Percentiles rank a stretch among this genome's conserved stretches.
phyloP scores from a whole-genome alignment of 2,888 invertebrate genomes.

The Tuberolachnus salignus region DNA sequence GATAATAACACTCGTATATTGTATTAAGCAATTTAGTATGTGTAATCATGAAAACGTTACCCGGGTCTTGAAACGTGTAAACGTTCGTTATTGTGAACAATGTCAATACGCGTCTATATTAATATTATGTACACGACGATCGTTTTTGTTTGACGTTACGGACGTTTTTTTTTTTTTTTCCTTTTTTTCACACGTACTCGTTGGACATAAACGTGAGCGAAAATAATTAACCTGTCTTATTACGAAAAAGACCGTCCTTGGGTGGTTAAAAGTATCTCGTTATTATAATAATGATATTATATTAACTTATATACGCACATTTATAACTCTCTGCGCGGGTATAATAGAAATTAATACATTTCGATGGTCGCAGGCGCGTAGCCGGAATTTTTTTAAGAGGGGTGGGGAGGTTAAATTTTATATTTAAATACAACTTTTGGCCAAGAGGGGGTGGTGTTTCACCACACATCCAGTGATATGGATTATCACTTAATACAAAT shows the following conservation, averaged over 20 bases:
- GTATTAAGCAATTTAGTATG: neutral
- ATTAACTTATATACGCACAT: neutral
- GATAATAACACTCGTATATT: no score
- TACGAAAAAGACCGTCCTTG: slow-evolving; percentile 22
- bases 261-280: slow-evolving; percentile 7
- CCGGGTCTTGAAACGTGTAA: no score
- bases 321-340: neutral
- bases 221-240: neutral
- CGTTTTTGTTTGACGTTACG: neutral
- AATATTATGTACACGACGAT: neutral
- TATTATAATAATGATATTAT: no score
- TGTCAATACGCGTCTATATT: neutral
- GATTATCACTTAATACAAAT: no score
- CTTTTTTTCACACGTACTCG: neutral
- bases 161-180: no score
- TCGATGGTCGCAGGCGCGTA: no score
- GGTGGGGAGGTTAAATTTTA: no score
- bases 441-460: no score
- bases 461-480: no score
- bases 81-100: neutral
- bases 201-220: slow-evolving; percentile 3
- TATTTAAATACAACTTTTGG: no score
- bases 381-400: no score
- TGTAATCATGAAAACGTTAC: neutral
- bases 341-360: no score